Conservation (phyloP, 1,140 invertebrate genomes). For the Apocrypta bakeri region DNA sequence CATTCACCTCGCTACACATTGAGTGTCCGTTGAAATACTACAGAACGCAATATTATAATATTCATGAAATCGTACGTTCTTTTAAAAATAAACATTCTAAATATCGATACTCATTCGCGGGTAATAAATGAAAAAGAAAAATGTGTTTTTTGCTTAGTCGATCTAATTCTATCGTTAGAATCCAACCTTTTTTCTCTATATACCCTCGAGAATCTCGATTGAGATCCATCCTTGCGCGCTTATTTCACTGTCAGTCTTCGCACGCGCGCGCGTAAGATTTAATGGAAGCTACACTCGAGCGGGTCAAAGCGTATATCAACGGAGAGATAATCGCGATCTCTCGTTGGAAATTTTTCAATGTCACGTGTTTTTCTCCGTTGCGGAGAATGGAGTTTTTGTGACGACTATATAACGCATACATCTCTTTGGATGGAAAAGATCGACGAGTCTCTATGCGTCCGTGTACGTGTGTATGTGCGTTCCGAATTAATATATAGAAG, state of each 20-base stretch:
- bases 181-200: background rate
- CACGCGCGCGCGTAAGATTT: background rate
- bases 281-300: background rate
- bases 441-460: background rate
- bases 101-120: too few species aligned
- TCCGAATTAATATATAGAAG: background rate
- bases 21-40: too few species aligned
- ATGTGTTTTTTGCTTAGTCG: too few species aligned
- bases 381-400: slow-evolving; percentile 19
- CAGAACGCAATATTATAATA: too few species aligned
- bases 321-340: background rate
- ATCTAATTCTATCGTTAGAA: too few species aligned
- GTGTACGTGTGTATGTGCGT: background rate
- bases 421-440: background rate
- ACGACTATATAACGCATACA: too few species aligned
- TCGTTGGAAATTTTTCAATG: slow-evolving; percentile 16
- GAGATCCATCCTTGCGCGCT: background rate
- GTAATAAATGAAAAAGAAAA: too few species aligned
- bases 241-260: slow-evolving; percentile 21
- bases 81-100: too few species aligned
- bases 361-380: background rate
- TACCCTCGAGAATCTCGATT: slow-evolving; percentile 7
- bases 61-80: too few species aligned
- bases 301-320: background rate
- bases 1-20: too few species aligned